Conservation (phyloP, 2,113 vertebrate genomes). For the Nycticorax nycticorax region DNA sequence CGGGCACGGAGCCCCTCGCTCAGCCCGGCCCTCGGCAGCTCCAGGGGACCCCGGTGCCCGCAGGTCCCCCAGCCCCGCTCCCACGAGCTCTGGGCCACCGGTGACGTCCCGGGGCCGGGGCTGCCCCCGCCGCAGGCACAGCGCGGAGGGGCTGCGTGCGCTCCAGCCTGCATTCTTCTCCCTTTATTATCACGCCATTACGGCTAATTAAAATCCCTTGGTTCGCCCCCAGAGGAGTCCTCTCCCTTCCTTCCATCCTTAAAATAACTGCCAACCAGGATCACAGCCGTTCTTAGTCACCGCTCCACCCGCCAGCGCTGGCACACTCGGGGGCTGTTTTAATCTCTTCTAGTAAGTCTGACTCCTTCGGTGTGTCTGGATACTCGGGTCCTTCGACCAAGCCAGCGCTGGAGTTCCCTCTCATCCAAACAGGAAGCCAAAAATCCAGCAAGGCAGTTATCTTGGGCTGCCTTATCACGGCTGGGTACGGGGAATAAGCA, state of each 20-base stretch:
- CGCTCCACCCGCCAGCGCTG: fast-evolving
- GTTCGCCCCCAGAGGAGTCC: background rate
- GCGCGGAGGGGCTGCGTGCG: fast-evolving
- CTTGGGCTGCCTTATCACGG: background rate
- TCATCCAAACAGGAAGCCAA: background rate
- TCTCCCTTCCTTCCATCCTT: background rate
- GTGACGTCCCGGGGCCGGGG: fast-evolving
- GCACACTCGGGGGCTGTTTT: background rate
- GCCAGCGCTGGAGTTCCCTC: fast-evolving
- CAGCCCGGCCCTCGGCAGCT: background rate
- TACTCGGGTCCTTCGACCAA: background rate
- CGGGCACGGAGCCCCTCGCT: background rate
- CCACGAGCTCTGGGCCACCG: fast-evolving
- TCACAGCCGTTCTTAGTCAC: background rate
- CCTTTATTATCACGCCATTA: background rate
- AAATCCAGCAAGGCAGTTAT: background rate
- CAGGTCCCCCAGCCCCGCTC: background rate
- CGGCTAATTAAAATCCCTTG: background rate
- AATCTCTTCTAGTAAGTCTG: background rate
- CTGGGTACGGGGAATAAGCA: background rate
- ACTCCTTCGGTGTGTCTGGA: background rate
- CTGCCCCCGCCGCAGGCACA: background rate
- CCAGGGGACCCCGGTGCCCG: background rate
- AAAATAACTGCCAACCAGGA: background rate
- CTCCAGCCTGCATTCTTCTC: background rate